A percentile compares a stretch with the other conserved stretches of the same genome.
Conservation (phyloP, 2,113 vertebrate species). For the Setophaga kirtlandii region DNA sequence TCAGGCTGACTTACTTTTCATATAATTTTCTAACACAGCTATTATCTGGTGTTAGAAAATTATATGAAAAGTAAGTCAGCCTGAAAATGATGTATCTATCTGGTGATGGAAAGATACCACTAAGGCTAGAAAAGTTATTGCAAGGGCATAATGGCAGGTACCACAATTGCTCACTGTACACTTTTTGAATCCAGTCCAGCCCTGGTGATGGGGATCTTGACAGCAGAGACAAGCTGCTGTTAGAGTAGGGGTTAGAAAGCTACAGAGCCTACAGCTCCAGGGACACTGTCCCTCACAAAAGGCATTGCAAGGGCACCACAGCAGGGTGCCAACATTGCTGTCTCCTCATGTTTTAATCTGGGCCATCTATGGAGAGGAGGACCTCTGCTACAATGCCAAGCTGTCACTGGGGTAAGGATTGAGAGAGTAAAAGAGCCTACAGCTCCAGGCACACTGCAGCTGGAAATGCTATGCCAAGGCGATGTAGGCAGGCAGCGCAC, state of each 20-base stretch:
- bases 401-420: fast-evolving
- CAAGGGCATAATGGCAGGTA: not conserved
- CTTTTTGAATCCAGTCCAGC: not conserved
- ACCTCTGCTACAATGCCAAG: not conserved
- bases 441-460: not conserved
- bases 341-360: not conserved
- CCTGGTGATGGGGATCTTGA: not conserved
- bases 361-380: not conserved
- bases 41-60: no score
- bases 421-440: not conserved
- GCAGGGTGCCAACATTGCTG: not conserved
- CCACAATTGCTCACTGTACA: fast-evolving
- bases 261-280: not conserved
- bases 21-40: not conserved
- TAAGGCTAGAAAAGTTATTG: not conserved
- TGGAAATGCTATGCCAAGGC: not conserved
- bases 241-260: not conserved
- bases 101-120: not conserved
- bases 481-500: not conserved
- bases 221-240: not conserved
- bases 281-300: not conserved
- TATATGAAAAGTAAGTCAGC: no score
- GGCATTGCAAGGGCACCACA: fast-evolving
- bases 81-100: no score
- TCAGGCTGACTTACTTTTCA: not conserved